Evolutionary conservation across 2,797 vertebrate species (phyloP).

Genomic region (Pogonophryne albipinna): DNA sequence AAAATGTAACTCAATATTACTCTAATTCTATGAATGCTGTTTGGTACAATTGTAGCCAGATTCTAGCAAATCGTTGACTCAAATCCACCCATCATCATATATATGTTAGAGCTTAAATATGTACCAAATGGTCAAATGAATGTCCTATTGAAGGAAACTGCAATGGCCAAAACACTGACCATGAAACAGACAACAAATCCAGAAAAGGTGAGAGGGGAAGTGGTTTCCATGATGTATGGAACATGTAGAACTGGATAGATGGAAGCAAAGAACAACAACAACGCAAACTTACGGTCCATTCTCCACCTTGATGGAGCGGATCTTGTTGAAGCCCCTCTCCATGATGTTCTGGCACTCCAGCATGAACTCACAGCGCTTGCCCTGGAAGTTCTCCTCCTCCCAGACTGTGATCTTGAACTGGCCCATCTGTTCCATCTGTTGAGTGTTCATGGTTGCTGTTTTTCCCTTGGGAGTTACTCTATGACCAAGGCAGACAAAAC

Average conservation of each 20-base stretch:
- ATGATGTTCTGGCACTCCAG: constrained; percentile 95
- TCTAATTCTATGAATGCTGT: background rate
- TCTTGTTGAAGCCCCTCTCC: constrained; percentile 94
- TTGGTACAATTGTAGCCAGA: background rate
- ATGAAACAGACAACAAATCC: background rate
- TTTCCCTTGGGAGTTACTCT: constrained; percentile 72
- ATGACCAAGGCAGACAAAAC: constrained; percentile 41
- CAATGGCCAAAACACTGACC: background rate
- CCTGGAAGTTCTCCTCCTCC: constrained; percentile 98
- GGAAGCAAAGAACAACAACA: background rate
- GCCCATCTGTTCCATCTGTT: constrained; percentile 92
- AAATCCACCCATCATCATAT: background rate
- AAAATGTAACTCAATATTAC: background rate
- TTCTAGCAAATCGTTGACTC: background rate
- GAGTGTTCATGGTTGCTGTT: constrained; percentile 89
- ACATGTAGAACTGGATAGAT: background rate
- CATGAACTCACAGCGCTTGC: constrained; percentile 93
- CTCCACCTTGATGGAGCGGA: constrained; percentile 97
- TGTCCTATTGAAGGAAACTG: background rate
- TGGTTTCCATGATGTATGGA: background rate
- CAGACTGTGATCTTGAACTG: constrained; percentile 94
- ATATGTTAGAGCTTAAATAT: background rate
- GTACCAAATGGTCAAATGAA: background rate
- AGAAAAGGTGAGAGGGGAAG: background rate
- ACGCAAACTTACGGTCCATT: constrained; percentile 91